Base-by-base conservation (phyloP, 2,797 vertebrate genomes). In the Pachyuromys duprasi region DNA sequence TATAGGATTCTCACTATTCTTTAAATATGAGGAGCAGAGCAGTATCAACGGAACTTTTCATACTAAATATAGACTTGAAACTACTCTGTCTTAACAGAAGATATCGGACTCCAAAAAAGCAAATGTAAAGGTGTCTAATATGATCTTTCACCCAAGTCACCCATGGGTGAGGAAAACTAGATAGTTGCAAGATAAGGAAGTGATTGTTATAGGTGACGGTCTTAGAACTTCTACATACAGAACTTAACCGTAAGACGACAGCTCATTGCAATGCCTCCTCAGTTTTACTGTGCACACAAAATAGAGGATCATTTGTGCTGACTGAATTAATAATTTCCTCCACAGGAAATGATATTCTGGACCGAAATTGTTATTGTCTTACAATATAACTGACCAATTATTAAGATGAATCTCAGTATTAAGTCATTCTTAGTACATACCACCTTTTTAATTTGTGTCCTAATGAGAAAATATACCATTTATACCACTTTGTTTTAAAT, bases 401-500 rank as follows among this genome's bases (percentile, higher is more conserved):
- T 83, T 96, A 91, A 90, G 31, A 53, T 89, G 62, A 57, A 69
- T 33, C 11, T 93, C 49, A 60, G 36, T 49, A 55, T 42, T 36
- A 20, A 49, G 22, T 26, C 18, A n/a, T 74, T 36, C 31, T 94
- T 84, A 94, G 36, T 28, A 84, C 55, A 53, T 69, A 36, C 26
- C 0, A 60, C 9, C 26, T 69, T 78, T 95, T 86, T 53, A 57
- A 76, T 96, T 74, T 91, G 72, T 86, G 95, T 96, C 76, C 70
- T 90, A 89, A 80, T 8, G 78, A 69, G 67, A 93, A 94, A 80
- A 89, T 69, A 14, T 86, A 28, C 8, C 53, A 76, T 67, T 91
- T 95, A 80, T 74, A 33, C 39, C 45, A 84, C 83, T n/a, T 83
- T 94, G 42, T 5, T 93, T 97, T 92, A 86, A 81, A 93, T 75